Evolutionary conservation across 2,113 vertebrate species (phyloP).

Genomic region (Melanostigma gelatinosum): DNA sequence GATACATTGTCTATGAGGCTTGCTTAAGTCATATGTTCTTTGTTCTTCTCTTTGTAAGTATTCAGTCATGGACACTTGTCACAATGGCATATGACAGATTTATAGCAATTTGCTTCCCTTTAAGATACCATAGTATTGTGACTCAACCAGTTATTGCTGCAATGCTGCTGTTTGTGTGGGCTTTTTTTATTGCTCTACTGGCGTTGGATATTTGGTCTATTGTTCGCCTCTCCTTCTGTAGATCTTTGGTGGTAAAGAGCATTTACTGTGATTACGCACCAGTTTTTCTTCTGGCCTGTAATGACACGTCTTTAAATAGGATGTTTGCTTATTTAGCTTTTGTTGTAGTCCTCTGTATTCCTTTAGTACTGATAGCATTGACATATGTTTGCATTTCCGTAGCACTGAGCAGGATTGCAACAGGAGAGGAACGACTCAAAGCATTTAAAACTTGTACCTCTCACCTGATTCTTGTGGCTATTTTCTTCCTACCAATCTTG

Average conservation of each 20-base stretch:
- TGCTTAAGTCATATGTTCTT: constrained; percentile 77
- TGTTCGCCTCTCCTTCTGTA: constrained; percentile 75
- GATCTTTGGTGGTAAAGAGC: constrained; percentile 61
- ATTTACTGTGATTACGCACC: constrained; percentile 77
- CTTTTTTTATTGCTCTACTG: rapidly evolving
- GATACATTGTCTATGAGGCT: constrained; percentile 61
- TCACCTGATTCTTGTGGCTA: constrained; percentile 71
- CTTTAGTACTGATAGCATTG: constrained; percentile 27
- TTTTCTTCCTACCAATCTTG: constrained; percentile 58
- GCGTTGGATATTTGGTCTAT: constrained; percentile 23
- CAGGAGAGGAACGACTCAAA: constrained; percentile 53
- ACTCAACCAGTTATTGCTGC: constrained; percentile 35
- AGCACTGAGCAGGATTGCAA: constrained; percentile 52
- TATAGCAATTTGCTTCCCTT: constrained; percentile 74
- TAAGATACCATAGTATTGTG: constrained; percentile 65
- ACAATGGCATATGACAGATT: constrained; percentile 76
- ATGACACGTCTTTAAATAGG: constrained; percentile 17
- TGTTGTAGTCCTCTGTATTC: not conserved
- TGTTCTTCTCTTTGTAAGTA: constrained; percentile 34
- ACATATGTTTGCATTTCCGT: constrained; percentile 54
- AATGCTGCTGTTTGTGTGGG: constrained; percentile 53
- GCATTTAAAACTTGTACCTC: constrained; percentile 74
- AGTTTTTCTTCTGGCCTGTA: constrained; percentile 64
- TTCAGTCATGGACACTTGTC: constrained; percentile 72
- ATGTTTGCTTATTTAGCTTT: not conserved